Base-by-base conservation (phyloP, 2,797 vertebrate genomes). In the Prunella strophiata region DNA sequence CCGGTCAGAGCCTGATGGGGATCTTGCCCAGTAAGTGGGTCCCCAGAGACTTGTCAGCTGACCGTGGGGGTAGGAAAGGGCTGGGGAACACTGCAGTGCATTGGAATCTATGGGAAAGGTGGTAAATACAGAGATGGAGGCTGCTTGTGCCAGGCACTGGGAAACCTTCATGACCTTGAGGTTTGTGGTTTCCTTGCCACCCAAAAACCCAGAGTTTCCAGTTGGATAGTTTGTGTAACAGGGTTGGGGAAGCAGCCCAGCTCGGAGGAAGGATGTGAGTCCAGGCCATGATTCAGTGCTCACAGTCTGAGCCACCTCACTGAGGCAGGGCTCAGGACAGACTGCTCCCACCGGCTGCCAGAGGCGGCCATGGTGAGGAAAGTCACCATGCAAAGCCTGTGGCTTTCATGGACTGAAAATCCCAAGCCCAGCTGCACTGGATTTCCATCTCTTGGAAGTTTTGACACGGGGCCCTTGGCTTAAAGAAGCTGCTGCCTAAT, bases 21-120 rank as follows among this genome's bases (percentile, higher is more conserved):
- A 96, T 99, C 59, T 77, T 99, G 43, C 99, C 99, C 97, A 98
- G 98, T 99, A 98, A 97, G 86, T 89, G 42, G 67, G n/a, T 13
- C 29, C 48, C 17, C n/a, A 8, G 34, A 43, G 22, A 34, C 1
- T 32, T 20, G 14, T 20, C 50, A 50, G 40, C 71, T 76, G 18
- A 29, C 57, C 36, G 38, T n/a, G n/a, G 43, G 52, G 74, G 6
- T 27, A 13, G 45, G 63, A 32, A 17, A 5, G 47, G 55, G 22
- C 61, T 80, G 68, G 38, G 58, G 72, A 91, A 6, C 50, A 6
- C 42, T 74, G 29, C 40, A 34, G 70, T 27, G 43, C 29, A 3
- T 47, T 79, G 71, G 36, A 13, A 23, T 70, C 48, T 67, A 67
- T 91, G 78, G 27, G n/a, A 68, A 61, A 40, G 9, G 19, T 19